Conservation (phyloP, 2,888 invertebrate species). For the Athrips mouffetella region DNA sequence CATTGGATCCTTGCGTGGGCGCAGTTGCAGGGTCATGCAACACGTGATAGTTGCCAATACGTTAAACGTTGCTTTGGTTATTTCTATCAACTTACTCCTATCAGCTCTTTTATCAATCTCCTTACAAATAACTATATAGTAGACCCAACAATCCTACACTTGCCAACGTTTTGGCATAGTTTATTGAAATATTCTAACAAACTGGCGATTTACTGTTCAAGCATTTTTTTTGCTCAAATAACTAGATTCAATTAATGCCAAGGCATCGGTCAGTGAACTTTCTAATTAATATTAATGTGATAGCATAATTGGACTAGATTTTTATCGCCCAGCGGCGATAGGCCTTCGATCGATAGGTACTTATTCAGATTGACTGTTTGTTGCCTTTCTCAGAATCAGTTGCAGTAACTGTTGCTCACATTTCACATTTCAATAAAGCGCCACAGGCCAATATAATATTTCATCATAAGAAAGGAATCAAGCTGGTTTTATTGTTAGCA, state of each 20-base stretch:
- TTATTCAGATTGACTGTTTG: slow-evolving; percentile 39
- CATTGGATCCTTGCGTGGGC: slow-evolving; percentile 1
- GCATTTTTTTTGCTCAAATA: slow-evolving; percentile 27
- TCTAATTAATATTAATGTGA: slow-evolving; percentile 51
- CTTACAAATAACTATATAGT: not conserved
- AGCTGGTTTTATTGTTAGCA: no score
- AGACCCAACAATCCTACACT: slow-evolving; percentile 8
- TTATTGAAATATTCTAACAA: slow-evolving; percentile 7
- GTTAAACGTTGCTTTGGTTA: not conserved
- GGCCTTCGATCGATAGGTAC: slow-evolving; percentile 40
- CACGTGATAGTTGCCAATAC: slow-evolving; percentile 1
- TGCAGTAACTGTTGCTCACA: no score
- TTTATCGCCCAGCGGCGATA: slow-evolving; percentile 34
- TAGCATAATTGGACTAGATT: slow-evolving; percentile 38
- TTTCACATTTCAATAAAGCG: no score
- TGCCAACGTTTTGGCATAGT: not conserved
- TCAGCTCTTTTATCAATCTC: slow-evolving; percentile 2
- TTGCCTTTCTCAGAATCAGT: no score
- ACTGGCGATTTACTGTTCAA: not conserved
- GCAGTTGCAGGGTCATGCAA: not conserved
- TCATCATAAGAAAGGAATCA: no score
- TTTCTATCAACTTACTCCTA: slow-evolving; percentile 1
- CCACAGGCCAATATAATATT: no score
- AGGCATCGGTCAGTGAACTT: slow-evolving; percentile 47
- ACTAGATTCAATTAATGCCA: slow-evolving; percentile 39